A percentile compares a stretch with the other conserved stretches of the same genome.
Evolutionary conservation across 2,797 vertebrate genomes (phyloP).

Genomic region (Phoeniculus purpureus): DNA sequence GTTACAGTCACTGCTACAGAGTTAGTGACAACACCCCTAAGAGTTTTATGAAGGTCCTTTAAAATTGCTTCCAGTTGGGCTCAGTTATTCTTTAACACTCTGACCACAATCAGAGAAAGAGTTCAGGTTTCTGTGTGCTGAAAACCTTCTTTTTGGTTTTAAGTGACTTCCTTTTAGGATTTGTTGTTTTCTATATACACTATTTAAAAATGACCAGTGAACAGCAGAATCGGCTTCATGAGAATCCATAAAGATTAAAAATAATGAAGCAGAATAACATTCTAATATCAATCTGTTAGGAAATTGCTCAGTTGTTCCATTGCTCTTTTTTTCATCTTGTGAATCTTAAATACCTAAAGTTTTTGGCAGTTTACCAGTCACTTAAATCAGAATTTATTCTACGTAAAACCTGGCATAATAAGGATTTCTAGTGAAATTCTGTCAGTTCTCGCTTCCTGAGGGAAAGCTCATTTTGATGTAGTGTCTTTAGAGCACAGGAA

Average conservation of each 20-base stretch:
- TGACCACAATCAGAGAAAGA: neutral
- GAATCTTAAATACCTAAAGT: neutral
- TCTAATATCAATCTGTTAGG: neutral
- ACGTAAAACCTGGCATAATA: neutral
- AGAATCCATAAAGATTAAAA: neutral
- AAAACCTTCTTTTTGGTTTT: neutral
- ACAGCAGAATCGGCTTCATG: neutral
- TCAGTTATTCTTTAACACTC: neutral
- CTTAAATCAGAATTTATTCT: neutral
- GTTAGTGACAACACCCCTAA: neutral
- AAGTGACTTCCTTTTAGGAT: neutral
- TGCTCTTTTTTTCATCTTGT: neutral
- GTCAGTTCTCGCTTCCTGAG: neutral
- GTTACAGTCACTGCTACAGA: neutral
- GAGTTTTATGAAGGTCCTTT: neutral
- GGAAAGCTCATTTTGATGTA: neutral
- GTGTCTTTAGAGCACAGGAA: neutral
- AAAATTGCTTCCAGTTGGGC: neutral
- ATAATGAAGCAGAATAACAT: accelerated
- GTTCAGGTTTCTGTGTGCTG: neutral
- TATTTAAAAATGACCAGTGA: neutral
- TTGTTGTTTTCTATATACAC: neutral
- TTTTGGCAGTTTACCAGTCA: neutral
- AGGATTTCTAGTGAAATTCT: neutral
- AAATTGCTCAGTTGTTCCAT: neutral